Evolutionary conservation across 1,140 invertebrate species (phyloP).

Genomic region (Diuraphis noxia): DNA sequence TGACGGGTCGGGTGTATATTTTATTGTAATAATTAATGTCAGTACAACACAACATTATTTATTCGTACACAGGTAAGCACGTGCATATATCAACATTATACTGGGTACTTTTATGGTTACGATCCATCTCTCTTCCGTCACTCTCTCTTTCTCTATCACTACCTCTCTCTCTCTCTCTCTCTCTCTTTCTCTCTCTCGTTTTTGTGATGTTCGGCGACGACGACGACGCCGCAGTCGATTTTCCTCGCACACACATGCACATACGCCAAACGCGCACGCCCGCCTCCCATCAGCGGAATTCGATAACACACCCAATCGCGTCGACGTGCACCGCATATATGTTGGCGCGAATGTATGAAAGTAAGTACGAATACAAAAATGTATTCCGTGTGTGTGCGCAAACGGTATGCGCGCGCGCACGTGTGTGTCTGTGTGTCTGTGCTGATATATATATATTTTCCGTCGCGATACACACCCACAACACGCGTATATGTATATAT

Average conservation of each 20-base stretch:
- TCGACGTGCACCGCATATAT: not conserved
- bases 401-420: not conserved
- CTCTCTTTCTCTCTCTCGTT: not conserved
- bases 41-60: too few species aligned
- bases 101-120: too few species aligned
- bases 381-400: not conserved
- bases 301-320: constrained; percentile 34
- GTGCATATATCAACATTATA: too few species aligned
- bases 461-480: not conserved
- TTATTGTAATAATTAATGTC: too few species aligned
- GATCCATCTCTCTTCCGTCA: too few species aligned
- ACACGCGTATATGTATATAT: not conserved
- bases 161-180: not conserved
- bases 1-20: too few species aligned
- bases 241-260: constrained; percentile 18
- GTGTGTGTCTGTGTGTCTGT: not conserved
- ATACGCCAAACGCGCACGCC: not conserved
- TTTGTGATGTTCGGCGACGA: not conserved
- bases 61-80: too few species aligned
- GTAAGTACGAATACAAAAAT: constrained; percentile 21
- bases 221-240: not conserved
- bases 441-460: not conserved
- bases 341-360: not conserved
- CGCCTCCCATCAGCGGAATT: constrained; percentile 19
- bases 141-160: too few species aligned